Percentiles rank a stretch among this genome's conserved stretches.
Conservation (phyloP, 1,140 invertebrate genomes). For the Heliothis subflexa region DNA sequence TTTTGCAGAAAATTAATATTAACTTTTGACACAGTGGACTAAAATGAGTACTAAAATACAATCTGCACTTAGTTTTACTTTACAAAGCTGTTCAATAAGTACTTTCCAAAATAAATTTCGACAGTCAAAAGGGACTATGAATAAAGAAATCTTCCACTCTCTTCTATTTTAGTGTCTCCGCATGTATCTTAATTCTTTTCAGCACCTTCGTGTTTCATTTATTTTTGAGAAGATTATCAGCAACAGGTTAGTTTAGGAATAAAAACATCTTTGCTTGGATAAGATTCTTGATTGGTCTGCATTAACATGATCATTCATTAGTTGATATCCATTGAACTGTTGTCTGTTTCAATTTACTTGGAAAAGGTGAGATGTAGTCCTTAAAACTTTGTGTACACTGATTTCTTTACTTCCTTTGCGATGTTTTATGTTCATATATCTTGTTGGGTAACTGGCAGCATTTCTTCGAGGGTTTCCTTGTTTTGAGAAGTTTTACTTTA, state of each 20-base stretch:
- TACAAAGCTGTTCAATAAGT: not conserved
- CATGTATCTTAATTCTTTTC: not conserved
- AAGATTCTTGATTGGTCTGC: too few species aligned
- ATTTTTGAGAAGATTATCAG: not conserved
- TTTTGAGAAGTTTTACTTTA: too few species aligned
- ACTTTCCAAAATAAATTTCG: constrained; percentile 29
- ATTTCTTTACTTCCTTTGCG: too few species aligned
- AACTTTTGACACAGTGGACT: constrained; percentile 41
- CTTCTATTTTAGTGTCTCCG: not conserved
- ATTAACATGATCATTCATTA: too few species aligned
- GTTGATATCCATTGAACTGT: too few species aligned
- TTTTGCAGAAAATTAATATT: constrained; percentile 73
- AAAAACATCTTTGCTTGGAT: too few species aligned
- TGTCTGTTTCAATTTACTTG: too few species aligned
- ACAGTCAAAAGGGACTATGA: constrained; percentile 62
- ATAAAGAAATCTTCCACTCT: constrained; percentile 24
- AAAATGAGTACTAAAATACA: not conserved
- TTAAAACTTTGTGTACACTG: too few species aligned
- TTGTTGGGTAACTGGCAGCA: too few species aligned
- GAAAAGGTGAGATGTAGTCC: too few species aligned
- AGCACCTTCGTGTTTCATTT: not conserved
- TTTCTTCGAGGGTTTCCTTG: too few species aligned
- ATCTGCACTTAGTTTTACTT: not conserved
- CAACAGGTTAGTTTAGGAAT: not conserved
- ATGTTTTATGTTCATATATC: not conserved